Evolutionary conservation across 1,140 invertebrate genomes (phyloP).

Genomic region (Drosophila lacteicornis): DNA sequence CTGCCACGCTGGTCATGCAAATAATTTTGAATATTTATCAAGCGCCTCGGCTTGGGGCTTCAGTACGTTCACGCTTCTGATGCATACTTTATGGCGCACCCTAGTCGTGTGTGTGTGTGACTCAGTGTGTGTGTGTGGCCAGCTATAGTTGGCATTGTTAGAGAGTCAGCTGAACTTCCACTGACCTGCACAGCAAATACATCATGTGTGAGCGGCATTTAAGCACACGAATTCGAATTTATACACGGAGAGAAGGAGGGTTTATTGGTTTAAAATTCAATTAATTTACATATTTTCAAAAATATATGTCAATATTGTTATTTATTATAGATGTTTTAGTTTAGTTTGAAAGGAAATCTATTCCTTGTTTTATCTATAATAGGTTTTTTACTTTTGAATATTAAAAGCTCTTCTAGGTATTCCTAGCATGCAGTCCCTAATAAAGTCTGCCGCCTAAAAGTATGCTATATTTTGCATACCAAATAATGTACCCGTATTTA

Average conservation of each 20-base stretch:
- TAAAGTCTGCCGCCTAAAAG: too few relatives aligned
- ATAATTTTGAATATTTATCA: slow-evolving; percentile 82
- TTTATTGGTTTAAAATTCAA: slow-evolving; percentile 19
- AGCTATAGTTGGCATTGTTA: slow-evolving; percentile 59
- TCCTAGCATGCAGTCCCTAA: too few relatives aligned
- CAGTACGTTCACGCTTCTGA: slow-evolving; percentile 58
- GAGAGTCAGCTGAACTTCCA: slow-evolving; percentile 37
- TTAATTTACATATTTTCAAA: slow-evolving; percentile 20
- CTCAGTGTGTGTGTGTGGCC: slow-evolving; percentile 13
- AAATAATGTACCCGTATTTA: too few relatives aligned
- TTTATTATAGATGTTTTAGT: background rate
- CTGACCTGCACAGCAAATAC: slow-evolving; percentile 40
- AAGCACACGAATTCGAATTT: slow-evolving; percentile 38
- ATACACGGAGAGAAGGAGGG: slow-evolving; percentile 34
- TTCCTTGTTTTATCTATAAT: background rate
- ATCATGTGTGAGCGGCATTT: slow-evolving; percentile 34
- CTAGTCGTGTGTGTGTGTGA: background rate
- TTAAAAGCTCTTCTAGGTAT: background rate
- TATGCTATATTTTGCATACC: too few relatives aligned
- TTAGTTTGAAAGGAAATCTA: background rate
- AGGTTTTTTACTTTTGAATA: background rate
- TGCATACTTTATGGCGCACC: slow-evolving; percentile 70
- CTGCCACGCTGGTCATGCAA: slow-evolving; percentile 64
- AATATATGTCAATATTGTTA: background rate
- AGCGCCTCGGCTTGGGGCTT: slow-evolving; percentile 58